Evolutionary conservation across 1,140 invertebrate species (phyloP).

Genomic region (Stegodyphus dumicola): DNA sequence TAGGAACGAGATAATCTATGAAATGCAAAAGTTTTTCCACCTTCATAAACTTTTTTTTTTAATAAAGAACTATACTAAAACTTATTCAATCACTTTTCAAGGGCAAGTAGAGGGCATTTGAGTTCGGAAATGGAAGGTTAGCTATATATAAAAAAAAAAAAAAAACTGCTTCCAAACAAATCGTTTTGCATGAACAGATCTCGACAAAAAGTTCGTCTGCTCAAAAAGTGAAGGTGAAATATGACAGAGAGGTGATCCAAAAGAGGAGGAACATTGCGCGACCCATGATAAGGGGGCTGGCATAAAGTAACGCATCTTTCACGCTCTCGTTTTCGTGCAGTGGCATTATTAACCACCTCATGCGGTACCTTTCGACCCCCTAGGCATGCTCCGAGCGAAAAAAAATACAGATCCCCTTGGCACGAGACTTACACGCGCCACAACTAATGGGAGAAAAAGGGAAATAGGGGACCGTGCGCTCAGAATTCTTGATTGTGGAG

Average conservation of each 20-base stretch:
- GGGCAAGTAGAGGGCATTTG: slow-evolving; percentile 11
- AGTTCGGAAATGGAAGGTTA: background rate
- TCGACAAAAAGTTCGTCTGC: background rate
- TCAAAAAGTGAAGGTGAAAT: slow-evolving; percentile 44
- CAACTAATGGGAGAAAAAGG: background rate
- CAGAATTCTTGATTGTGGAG: too few relatives aligned
- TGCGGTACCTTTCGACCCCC: background rate
- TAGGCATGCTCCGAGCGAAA: background rate
- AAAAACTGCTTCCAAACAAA: background rate
- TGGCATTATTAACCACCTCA: background rate
- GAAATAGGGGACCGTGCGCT: background rate
- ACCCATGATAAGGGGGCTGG: background rate
- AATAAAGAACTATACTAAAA: too few relatives aligned
- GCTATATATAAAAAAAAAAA: too few relatives aligned
- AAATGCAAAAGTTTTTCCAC: too few relatives aligned
- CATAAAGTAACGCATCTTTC: slow-evolving; percentile 1
- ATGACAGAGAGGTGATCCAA: background rate
- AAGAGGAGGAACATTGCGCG: background rate
- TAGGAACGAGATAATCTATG: too few relatives aligned
- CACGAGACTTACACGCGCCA: slow-evolving; percentile 21
- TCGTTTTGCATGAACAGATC: background rate
- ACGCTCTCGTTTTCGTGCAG: slow-evolving; percentile 12
- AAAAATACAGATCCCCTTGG: background rate
- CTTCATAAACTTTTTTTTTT: too few relatives aligned
- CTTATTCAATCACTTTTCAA: background rate